phyloP scores from a whole-genome alignment of 2,113 vertebrate species.

The Leiothrix lutea region DNA sequence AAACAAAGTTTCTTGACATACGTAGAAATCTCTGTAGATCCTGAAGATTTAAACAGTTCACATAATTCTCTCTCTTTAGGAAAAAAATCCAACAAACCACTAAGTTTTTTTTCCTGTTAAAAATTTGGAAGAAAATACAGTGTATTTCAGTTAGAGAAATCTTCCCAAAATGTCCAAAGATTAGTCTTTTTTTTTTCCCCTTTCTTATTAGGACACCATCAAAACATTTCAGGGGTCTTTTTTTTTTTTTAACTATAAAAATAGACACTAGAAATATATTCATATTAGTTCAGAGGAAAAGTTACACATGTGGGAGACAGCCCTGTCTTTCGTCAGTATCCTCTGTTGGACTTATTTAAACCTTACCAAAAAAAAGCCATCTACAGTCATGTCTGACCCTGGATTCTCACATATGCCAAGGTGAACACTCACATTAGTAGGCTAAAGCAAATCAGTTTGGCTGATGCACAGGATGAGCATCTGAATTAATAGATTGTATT shows the following conservation, averaged over 20 bases:
- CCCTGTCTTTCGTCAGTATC: not conserved
- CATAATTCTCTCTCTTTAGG: not conserved
- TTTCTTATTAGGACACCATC: not conserved
- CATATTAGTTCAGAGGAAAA: not conserved
- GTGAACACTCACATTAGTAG: not conserved
- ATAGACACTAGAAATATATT: not conserved
- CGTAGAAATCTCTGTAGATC: not conserved
- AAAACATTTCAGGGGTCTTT: not conserved
- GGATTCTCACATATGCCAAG: not conserved
- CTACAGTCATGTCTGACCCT: accelerated
- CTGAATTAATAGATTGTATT: not conserved
- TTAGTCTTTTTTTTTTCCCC: not conserved
- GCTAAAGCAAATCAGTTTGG: not conserved
- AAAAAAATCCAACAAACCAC: not conserved
- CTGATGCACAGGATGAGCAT: not conserved
- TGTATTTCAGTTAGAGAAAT: not conserved
- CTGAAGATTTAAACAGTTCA: not conserved
- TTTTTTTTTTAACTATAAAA: not conserved
- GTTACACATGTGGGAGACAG: not conserved
- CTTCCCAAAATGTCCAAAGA: not conserved
- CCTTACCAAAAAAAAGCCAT: not conserved
- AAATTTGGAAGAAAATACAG: not conserved
- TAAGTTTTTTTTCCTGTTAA: not conserved
- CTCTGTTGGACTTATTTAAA: not conserved
- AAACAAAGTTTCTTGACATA: not conserved